These are phyloP conservation scores for Ostrea denselamellosa DNA, from an alignment of 1,140 invertebrate species.

Conservation along the genomic window DNA sequence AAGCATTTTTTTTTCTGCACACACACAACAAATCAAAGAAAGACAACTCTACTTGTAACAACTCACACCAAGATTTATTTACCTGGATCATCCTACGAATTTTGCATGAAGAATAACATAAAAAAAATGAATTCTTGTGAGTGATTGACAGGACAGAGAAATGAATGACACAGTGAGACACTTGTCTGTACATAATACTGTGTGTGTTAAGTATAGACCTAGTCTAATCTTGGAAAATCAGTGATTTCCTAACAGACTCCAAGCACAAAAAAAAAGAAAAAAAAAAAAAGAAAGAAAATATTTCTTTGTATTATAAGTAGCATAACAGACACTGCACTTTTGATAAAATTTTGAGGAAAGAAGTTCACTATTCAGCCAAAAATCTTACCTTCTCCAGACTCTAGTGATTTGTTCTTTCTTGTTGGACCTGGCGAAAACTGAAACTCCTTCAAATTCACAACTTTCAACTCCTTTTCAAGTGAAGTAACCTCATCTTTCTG, in stretches of 20 bases:
- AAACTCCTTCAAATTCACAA: conserved; percentile 89
- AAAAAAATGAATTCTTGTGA: not conserved
- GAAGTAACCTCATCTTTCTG: conserved; percentile 80
- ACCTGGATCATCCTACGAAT: not conserved
- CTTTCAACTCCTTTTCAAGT: conserved; percentile 92
- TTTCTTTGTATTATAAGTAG: too few relatives aligned
- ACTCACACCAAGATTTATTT: conserved; percentile 28
- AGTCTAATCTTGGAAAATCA: too few relatives aligned
- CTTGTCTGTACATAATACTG: not conserved
- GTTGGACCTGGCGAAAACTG: conserved; percentile 83
- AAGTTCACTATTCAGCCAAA: not conserved
- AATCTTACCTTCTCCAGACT: conserved; percentile 82
- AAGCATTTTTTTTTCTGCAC: not conserved
- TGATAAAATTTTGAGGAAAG: not conserved
- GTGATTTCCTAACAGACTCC: too few relatives aligned
- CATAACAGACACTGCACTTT: not conserved
- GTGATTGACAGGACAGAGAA: not conserved
- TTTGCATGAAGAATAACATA: not conserved
- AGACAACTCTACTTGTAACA: not conserved
- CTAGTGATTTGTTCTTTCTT: conserved; percentile 83
- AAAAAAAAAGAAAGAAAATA: too few relatives aligned
- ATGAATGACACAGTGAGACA: not conserved
- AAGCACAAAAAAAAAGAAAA: too few relatives aligned
- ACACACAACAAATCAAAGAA: conserved; percentile 13
- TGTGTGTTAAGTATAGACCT: too few relatives aligned